Evolutionary conservation across 2,113 vertebrate genomes (phyloP).

Genomic region (Callospermophilus lateralis): DNA sequence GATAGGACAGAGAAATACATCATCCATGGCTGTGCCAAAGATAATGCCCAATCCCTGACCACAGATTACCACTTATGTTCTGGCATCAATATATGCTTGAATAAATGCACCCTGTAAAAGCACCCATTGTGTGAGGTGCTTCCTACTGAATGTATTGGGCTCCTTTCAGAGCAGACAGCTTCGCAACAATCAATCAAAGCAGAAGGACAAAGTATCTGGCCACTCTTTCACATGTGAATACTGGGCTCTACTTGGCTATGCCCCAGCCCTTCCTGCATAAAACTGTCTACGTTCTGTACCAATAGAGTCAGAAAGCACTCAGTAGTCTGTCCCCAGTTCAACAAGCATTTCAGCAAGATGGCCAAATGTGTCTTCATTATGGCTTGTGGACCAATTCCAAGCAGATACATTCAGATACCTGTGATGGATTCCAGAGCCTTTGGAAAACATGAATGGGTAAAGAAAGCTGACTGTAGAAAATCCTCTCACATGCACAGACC

Average conservation of each 20-base stretch:
- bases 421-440: background rate
- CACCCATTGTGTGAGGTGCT: background rate
- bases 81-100: background rate
- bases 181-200: background rate
- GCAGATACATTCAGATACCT: background rate
- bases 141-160: background rate
- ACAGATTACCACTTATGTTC: background rate
- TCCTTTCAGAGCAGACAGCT: background rate
- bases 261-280: background rate
- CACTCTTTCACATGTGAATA: background rate
- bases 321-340: background rate
- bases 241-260: background rate
- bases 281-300: background rate
- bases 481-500: rapidly evolving
- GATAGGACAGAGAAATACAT: background rate
- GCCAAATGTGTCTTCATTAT: background rate
- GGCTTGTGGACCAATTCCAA: background rate
- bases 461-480: background rate
- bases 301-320: background rate
- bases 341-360: background rate
- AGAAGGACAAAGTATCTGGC: background rate
- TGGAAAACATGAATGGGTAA: background rate
- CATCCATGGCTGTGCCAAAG: background rate
- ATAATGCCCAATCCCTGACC: background rate
- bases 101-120: background rate